A percentile compares a stretch with the other conserved stretches of the same genome.
Evolutionary conservation across 2,113 vertebrate species (phyloP).

Genomic region (Barnardius zonarius): DNA sequence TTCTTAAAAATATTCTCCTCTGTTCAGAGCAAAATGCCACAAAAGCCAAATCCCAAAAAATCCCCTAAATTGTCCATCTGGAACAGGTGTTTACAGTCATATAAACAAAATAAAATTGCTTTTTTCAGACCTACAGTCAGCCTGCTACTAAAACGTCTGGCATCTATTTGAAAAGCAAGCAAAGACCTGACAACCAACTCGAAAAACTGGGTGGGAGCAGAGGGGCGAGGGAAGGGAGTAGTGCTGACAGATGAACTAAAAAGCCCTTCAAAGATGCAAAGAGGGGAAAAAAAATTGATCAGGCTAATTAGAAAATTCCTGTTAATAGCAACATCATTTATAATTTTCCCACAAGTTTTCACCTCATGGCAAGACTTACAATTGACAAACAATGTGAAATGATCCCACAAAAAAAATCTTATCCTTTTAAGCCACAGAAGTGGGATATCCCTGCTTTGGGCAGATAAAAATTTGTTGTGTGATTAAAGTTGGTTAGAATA

Average conservation of each 20-base stretch:
- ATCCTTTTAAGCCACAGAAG: neutral
- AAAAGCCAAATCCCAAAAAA: constrained; percentile 11
- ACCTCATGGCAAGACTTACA: neutral
- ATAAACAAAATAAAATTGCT: constrained; percentile 26
- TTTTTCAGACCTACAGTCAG: neutral
- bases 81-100: constrained; percentile 33
- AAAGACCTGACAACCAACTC: neutral
- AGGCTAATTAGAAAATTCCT: neutral
- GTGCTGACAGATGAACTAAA: neutral
- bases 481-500: neutral
- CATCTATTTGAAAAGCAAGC: neutral
- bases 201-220: neutral
- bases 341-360: neutral
- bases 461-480: neutral
- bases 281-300: neutral
- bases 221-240: neutral
- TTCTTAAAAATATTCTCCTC: constrained; percentile 30
- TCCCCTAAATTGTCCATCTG: constrained; percentile 32
- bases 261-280: neutral
- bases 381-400: neutral
- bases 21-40: constrained; percentile 28
- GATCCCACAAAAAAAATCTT: neutral
- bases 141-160: neutral
- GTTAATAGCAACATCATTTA: neutral
- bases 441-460: neutral